Evolutionary conservation across 2,113 vertebrate species (phyloP), one percentile per base, ranked within the genome.

Genomic region (Gila orcuttii): DNA sequence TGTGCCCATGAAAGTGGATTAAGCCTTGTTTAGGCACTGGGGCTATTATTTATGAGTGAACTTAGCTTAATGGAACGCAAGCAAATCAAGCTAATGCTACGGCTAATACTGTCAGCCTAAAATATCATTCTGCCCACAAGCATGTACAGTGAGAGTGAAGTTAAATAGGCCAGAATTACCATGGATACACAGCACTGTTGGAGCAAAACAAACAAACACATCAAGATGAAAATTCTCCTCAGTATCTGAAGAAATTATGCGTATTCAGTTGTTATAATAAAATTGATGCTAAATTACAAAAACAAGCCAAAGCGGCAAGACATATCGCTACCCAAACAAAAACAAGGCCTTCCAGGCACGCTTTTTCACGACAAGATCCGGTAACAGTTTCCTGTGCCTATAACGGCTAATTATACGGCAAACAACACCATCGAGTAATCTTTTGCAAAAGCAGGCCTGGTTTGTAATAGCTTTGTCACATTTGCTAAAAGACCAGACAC

Each of bases 1-100:
- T 90, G 88, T 79, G 86, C 86, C 85, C 79, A 79, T 90, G 89
- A 90, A 92, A 92, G 90, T 83, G 90, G 90, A 93, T 93, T 90
- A 92, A 89, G 84, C 28, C 86, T 87, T 88, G 89, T 90, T 92
- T 89, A 86, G 86, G 89, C 86, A 84, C 88, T 47, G 80, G 87
- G 88, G 87, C 33, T 79, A 93, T 93, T 93, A 92, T 92, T 93
- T 82, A 91, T 86, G 86, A 86, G 88, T 85, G 89, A 92, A 90
- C 36, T 85, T 79, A 88, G 86, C 88, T 89, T 87, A 90, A 89
- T 87, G 88, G 82, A 83, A 90, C 84, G 89, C 86, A 87, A 87
- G 83, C 50, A 90, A 90, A 92, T 90, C 86, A 91, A 82, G 68
- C 86, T 87, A 86, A 84, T 81, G 88, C 71, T 89, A 60, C 31